Evolutionary conservation across 2,797 vertebrate genomes (phyloP).

Genomic region (Pachyuromys duprasi): DNA sequence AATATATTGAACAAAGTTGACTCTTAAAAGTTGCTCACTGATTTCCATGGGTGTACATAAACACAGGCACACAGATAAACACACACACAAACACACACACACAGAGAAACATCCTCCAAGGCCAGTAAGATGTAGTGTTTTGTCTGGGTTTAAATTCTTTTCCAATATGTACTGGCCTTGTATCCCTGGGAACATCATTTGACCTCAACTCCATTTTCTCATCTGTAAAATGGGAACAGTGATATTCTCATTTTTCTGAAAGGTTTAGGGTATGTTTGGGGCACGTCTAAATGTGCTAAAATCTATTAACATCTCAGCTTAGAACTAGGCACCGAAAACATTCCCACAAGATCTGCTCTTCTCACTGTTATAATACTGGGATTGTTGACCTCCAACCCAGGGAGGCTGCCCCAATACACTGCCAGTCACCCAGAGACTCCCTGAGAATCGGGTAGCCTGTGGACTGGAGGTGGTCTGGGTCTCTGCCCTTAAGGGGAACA

Average conservation of each 20-base stretch:
- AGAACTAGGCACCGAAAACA: neutral
- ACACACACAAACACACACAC: neutral
- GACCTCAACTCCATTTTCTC: neutral
- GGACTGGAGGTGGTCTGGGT: neutral
- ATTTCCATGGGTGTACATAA: neutral
- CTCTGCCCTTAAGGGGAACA: neutral
- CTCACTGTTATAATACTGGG: neutral
- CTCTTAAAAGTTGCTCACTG: neutral
- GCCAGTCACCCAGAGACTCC: neutral
- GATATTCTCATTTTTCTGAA: neutral
- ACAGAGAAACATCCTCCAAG: neutral
- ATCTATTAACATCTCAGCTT: neutral
- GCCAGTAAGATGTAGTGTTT: neutral
- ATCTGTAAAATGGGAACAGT: constrained; percentile 28
- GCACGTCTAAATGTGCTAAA: neutral
- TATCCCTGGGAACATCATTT: neutral
- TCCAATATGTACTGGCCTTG: neutral
- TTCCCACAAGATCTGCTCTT: neutral
- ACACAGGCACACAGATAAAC: neutral
- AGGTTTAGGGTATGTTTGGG: neutral
- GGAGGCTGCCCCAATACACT: neutral
- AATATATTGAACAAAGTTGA: neutral
- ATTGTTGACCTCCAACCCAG: neutral
- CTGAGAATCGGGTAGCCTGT: neutral
- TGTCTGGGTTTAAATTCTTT: constrained; percentile 28